These are phyloP conservation scores for Psococerastis gibbosa DNA, from an alignment of 2,888 invertebrate genomes.

Conservation along the genomic window DNA sequence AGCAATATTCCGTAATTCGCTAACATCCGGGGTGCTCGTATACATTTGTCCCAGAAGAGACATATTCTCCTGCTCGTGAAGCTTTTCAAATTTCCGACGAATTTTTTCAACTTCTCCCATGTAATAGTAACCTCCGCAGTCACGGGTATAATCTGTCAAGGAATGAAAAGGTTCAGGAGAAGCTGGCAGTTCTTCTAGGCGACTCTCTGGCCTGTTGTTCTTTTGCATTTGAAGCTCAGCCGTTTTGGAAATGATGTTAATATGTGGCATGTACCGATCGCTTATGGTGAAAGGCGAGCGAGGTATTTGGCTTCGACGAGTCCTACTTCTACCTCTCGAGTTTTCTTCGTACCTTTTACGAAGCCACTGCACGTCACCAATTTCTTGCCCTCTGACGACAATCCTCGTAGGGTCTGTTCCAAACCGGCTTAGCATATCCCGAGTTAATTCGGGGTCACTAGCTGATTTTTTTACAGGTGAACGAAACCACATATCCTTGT, in stretches of 20 bases:
- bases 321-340: conserved; percentile 30
- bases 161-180: conserved; percentile 3
- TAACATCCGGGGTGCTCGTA: conserved; percentile 59
- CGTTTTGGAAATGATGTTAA: conserved; percentile 75
- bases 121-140: conserved; percentile 23
- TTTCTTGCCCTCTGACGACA: conserved; percentile 29
- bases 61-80: conserved; percentile 24
- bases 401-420: conserved; percentile 29
- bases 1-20: conserved; percentile 55
- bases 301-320: conserved; percentile 40
- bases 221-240: conserved; percentile 35
- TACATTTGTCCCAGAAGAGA: conserved; percentile 60
- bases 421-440: conserved; percentile 32
- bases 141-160: neutral
- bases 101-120: conserved; percentile 53
- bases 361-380: conserved; percentile 39
- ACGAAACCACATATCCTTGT: conserved; percentile 21
- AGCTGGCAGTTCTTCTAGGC: conserved; percentile 12
- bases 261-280: conserved; percentile 69
- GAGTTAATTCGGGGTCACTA: conserved; percentile 60
- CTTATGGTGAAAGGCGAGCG: conserved; percentile 40
- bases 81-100: conserved; percentile 48
- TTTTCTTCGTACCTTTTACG: conserved; percentile 38
- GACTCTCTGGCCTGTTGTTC: conserved; percentile 14
- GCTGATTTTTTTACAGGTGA: conserved; percentile 37